Conservation (phyloP, 2,113 vertebrate genomes). For the Tichodroma muraria region DNA sequence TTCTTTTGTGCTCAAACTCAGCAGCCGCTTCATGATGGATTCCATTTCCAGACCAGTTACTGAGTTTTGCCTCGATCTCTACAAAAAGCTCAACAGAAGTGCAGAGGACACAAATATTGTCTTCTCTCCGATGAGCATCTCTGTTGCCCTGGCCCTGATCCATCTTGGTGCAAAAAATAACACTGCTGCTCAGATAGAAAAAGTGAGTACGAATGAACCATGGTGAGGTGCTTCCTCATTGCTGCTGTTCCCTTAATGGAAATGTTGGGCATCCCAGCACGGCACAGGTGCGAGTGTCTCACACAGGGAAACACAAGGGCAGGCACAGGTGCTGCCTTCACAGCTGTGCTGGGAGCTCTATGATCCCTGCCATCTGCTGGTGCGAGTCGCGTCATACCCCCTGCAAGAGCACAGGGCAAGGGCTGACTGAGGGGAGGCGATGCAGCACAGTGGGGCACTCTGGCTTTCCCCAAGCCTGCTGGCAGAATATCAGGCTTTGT, state of each 20-base stretch:
- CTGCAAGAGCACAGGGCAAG: not conserved
- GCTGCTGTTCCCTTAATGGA: not conserved
- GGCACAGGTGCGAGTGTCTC: fast-evolving
- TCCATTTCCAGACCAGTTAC: slow-evolving; percentile 52
- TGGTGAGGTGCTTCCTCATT: not conserved
- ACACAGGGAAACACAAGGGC: not conserved
- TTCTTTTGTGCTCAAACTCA: not conserved
- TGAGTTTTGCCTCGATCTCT: slow-evolving; percentile 74
- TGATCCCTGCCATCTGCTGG: not conserved
- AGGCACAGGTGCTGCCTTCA: not conserved
- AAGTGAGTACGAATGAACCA: slow-evolving; percentile 18
- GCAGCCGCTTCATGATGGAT: slow-evolving; percentile 4
- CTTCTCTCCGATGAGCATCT: slow-evolving; percentile 69
- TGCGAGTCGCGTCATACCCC: fast-evolving
- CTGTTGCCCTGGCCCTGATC: slow-evolving; percentile 63
- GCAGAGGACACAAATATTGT: slow-evolving; percentile 43
- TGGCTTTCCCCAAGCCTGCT: not conserved
- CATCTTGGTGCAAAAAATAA: slow-evolving; percentile 54
- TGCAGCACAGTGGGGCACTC: not conserved
- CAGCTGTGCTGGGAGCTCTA: fast-evolving
- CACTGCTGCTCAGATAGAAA: slow-evolving; percentile 65
- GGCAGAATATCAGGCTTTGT: not conserved
- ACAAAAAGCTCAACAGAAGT: slow-evolving; percentile 53
- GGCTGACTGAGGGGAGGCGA: not conserved
- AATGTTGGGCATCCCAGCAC: fast-evolving